Percentiles rank a stretch among this genome's conserved stretches.
Conservation (phyloP, 2,113 vertebrate genomes). For the Lanius ludovicianus region DNA sequence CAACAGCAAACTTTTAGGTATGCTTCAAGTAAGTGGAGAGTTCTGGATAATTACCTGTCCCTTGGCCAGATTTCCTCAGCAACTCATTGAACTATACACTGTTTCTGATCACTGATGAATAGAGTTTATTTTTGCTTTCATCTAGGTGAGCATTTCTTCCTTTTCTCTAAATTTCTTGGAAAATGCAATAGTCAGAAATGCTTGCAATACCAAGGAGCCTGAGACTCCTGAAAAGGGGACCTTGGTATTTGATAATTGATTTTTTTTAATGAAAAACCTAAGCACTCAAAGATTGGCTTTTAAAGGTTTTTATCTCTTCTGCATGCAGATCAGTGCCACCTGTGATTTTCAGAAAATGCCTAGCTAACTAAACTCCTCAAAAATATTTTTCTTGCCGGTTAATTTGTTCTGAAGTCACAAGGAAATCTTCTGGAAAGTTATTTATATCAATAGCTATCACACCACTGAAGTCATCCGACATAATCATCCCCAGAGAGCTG, state of each 20-base stretch:
- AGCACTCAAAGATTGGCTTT: neutral
- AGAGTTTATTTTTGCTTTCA: neutral
- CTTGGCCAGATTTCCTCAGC: neutral
- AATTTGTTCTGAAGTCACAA: neutral
- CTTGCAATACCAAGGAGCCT: neutral
- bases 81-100: neutral
- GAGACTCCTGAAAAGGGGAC: neutral
- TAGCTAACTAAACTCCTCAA: neutral
- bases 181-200: neutral
- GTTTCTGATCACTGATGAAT: neutral
- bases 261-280: neutral
- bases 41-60: neutral
- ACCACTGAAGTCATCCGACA: neutral
- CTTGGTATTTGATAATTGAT: neutral
- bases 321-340: neutral
- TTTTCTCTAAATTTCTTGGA: neutral
- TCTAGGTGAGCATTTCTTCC: neutral
- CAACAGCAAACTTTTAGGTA: neutral
- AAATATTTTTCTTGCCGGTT: neutral
- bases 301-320: neutral
- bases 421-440: constrained; percentile 36
- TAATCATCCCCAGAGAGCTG: constrained; percentile 10
- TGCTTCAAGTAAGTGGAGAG: neutral
- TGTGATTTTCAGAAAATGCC: neutral
- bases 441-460: constrained; percentile 46